Base-by-base conservation (phyloP, 2,888 invertebrate species). In the Amphimallon solstitiale region DNA sequence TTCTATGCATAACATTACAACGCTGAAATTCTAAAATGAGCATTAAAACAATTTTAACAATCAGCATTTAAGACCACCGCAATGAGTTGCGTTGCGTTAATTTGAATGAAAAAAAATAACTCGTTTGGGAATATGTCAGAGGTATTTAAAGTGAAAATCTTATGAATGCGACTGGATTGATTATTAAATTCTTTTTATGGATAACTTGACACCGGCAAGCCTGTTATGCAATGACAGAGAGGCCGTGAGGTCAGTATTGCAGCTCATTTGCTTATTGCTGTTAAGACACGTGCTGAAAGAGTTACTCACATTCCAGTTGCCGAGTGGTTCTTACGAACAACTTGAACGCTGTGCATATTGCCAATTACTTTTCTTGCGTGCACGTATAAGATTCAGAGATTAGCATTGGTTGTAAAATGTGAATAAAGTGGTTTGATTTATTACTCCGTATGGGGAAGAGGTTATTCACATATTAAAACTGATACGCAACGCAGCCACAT, bases 141-240 rank as follows among this genome's bases (percentile, higher is more conserved):
- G 52, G 19, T 12, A 52, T 37, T 19, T 52, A 52, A 17, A 37
- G n/a, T n/a, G 38, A 54, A 21, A 38, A 54, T 54, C 54, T 14
- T 19, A 59, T 59, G 43, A 34, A 59, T 43, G 56, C 56, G 56
- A 29, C 23, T 59, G 56, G 43, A 59, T 59, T 59, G 56, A 59
- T 59, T 43, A 59, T 59, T 43, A 59, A 59, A 59, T 59, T 59
- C 56, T 59, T 59, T 59, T 59, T 43, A 59, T 59, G 56, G 43
- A 59, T 59, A 59, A 59, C 56, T 15, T 59, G 45, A 59, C 56
- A 43, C 56, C 45, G 29, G 56, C 43, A 40, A 59, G 43, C 43
- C 43, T 43, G 56, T 59, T 59, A 43, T 43, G 56, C 29, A 59
- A 59, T 43, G 56, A 59, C 56, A 59, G 7, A 29, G 29, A 29